Conservation (phyloP, 1,140 invertebrate species). For the Carposina sasakii region DNA sequence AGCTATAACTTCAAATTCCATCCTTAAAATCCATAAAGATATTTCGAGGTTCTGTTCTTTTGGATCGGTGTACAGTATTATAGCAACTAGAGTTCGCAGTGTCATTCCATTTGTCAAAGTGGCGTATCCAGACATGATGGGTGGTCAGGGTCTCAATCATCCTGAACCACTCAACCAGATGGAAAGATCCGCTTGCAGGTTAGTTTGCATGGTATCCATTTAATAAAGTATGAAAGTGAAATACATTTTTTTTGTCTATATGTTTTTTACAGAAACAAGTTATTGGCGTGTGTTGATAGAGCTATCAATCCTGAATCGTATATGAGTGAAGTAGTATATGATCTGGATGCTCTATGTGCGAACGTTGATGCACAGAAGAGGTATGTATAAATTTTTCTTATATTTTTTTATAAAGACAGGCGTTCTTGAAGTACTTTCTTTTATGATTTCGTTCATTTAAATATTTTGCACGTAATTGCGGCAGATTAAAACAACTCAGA, state of each 20-base stretch:
- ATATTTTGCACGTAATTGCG: too few relatives aligned
- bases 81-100: conserved; percentile 73
- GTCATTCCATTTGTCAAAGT: conserved; percentile 83
- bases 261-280: conserved; percentile 64
- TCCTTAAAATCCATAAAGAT: conserved; percentile 61
- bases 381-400: too few relatives aligned
- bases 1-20: conserved; percentile 53
- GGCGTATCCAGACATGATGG: conserved; percentile 82
- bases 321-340: conserved; percentile 81
- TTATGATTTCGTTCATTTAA: too few relatives aligned
- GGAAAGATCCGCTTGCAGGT: conserved; percentile 77
- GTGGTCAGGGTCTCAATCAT: conserved; percentile 68
- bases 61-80: conserved; percentile 46
- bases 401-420: too few relatives aligned
- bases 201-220: background rate
- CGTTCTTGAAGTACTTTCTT: too few relatives aligned
- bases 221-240: conserved; percentile 11
- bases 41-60: conserved; percentile 50
- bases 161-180: conserved; percentile 77
- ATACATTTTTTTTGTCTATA: too few relatives aligned
- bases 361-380: conserved; percentile 44
- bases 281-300: conserved; percentile 75
- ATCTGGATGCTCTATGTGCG: conserved; percentile 77
- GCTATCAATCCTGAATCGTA: conserved; percentile 73
- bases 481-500: too few relatives aligned